phyloP scores from a whole-genome alignment of 2,888 invertebrate genomes.

The Cataglyphis cursor region DNA sequence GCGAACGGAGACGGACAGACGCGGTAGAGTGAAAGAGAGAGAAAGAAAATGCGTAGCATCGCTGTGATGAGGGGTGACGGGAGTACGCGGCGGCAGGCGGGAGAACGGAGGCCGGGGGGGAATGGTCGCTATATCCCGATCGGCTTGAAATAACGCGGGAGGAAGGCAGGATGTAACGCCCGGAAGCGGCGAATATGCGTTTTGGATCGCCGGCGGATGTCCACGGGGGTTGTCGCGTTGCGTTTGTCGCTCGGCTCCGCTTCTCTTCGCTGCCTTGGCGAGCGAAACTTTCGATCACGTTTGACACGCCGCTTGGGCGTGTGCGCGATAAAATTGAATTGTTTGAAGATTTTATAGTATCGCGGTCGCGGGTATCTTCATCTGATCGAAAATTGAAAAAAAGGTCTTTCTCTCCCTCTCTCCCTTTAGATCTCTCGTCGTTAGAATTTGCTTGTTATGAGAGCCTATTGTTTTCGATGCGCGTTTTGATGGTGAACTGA shows the following conservation, averaged over 20 bases:
- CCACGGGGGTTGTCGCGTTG: conserved; percentile 64
- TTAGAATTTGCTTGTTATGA: conserved; percentile 48
- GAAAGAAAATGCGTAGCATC: conserved; percentile 53
- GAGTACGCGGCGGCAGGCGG: conserved; percentile 44
- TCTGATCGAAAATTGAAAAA: conserved; percentile 13
- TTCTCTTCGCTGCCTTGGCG: conserved; percentile 6
- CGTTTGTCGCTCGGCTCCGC: conserved; percentile 50
- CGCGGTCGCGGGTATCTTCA: not conserved
- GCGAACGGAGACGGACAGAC: conserved; percentile 71
- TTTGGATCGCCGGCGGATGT: conserved; percentile 77
- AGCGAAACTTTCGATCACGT: not conserved
- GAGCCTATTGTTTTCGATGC: conserved; percentile 40
- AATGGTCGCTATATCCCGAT: conserved; percentile 65
- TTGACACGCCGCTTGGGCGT: not conserved
- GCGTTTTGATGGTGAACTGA: conserved; percentile 47
- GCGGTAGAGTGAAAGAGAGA: conserved; percentile 67
- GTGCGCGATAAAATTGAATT: not conserved
- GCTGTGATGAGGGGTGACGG: conserved; percentile 58
- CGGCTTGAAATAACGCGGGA: conserved; percentile 70
- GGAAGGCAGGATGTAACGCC: conserved; percentile 68
- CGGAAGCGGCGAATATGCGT: conserved; percentile 82
- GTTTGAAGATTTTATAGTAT: not conserved
- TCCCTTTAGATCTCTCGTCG: conserved; percentile 10
- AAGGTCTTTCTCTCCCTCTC: not conserved
- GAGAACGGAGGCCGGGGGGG: conserved; percentile 42